Base-by-base conservation (phyloP, 2,113 vertebrate species). In the Phalacrocorax aristotelis region DNA sequence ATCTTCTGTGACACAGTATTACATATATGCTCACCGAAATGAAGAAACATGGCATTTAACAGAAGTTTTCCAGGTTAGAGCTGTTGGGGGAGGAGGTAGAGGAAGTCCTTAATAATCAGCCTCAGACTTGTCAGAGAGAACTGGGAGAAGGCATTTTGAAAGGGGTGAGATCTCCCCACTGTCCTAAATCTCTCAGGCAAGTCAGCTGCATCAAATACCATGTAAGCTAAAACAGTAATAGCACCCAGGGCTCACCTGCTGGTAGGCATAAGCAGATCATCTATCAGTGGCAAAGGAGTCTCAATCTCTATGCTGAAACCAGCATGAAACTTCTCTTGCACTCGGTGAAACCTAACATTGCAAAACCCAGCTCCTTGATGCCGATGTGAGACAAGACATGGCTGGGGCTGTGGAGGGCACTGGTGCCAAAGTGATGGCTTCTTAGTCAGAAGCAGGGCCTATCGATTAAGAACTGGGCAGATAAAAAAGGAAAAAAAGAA, bases 321-420 rank as follows among this genome's bases (percentile, higher is more conserved):
- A 71, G 29, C 19, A 55, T 6, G 26, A 81, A 83, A 68, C 26
- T 52, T 90, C 36, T 58, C 19, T 2, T 2, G 11, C 27, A 57
- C 20, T 15, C 55, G 48, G 10, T 4, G 69, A 87, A 88, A 30
- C 30, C 55, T 85, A 51, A 85, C 1, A 0, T 9, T 68, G 9
- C 18, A 61, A 87, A 84, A 58, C 4, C 11, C 72, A 76, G 42
- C 22, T 58, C 17, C 30, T 69, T 1, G 1, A 4, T n/a, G 54
- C 15, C 0, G 0, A 30, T 54, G 18, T 51, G 22, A 62, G 76
- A 61, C 12, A 72, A 52, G 44, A 21, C 7, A 8, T 0, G 2
- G 11, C 19, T 66, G 76, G 29, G 72, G 52, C 32, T 84, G 23
- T 48, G 93, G 15, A 83, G 26, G 55, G 32, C 71, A 80, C 38